phyloP scores from a whole-genome alignment of 2,888 invertebrate genomes.

The Diadegma fenestrale region DNA sequence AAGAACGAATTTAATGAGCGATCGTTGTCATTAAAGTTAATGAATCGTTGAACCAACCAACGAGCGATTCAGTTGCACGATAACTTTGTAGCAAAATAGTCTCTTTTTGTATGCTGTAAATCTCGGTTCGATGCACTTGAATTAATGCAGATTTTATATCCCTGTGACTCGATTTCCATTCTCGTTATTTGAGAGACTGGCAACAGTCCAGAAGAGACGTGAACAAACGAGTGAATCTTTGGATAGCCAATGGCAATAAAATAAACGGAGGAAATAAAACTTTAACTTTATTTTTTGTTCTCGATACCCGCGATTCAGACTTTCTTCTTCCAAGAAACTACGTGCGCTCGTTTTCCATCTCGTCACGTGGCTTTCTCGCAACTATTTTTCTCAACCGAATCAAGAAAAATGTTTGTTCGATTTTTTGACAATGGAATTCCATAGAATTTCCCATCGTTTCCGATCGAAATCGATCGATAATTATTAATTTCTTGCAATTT shows the following conservation, averaged over 20 bases:
- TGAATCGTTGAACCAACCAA: neutral
- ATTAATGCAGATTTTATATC: constrained; percentile 34
- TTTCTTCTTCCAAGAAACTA: constrained; percentile 52
- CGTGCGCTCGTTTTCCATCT: constrained; percentile 22
- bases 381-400: constrained; percentile 4
- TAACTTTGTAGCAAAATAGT: constrained; percentile 6
- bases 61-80: neutral
- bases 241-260: neutral
- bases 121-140: constrained; percentile 66
- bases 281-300: constrained; percentile 33
- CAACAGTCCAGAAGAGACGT: constrained; percentile 52
- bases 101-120: neutral
- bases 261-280: constrained; percentile 4
- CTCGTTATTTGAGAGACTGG: constrained; percentile 62
- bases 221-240: constrained; percentile 5
- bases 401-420: neutral
- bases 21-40: neutral
- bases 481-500: neutral
- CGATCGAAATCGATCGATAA: neutral
- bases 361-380: constrained; percentile 14
- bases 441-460: neutral
- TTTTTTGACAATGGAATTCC: neutral
- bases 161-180: constrained; percentile 24
- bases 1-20: neutral
- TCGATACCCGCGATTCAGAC: neutral